Conservation (phyloP, 2,888 invertebrate species). For the Eustalomyia histrio region DNA sequence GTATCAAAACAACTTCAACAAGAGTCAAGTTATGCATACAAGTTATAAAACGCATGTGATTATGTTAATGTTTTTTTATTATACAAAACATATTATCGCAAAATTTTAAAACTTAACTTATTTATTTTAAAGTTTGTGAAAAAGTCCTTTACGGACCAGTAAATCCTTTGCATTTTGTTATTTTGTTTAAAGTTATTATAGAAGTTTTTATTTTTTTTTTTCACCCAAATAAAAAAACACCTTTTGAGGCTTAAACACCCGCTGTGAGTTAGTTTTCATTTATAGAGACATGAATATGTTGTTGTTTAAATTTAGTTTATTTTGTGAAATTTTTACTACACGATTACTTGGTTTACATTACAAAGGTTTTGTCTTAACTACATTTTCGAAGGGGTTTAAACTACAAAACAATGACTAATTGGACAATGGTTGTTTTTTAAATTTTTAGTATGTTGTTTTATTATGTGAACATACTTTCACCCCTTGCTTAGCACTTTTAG, state of each 20-base stretch:
- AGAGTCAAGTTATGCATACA: slow-evolving; percentile 32
- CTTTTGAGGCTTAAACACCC: slow-evolving; percentile 51
- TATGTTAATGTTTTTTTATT: slow-evolving; percentile 55
- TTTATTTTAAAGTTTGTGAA: not conserved
- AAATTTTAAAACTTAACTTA: slow-evolving; percentile 15
- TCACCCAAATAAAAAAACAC: slow-evolving; percentile 50
- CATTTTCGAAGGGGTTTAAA: not conserved
- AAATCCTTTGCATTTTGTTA: slow-evolving; percentile 34
- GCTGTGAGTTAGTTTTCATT: slow-evolving; percentile 49
- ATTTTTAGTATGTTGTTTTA: not conserved
- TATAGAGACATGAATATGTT: slow-evolving; percentile 40
- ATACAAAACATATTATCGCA: slow-evolving; percentile 19
- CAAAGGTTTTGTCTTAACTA: not conserved
- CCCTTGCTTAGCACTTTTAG: not conserved
- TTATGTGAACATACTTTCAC: slow-evolving; percentile 9
- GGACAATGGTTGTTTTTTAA: slow-evolving; percentile 28
- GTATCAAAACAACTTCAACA: slow-evolving; percentile 22
- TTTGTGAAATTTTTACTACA: slow-evolving; percentile 9
- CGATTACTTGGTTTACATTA: slow-evolving; percentile 1
- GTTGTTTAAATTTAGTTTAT: slow-evolving; percentile 27
- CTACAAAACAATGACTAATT: slow-evolving; percentile 43
- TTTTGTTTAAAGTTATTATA: not conserved
- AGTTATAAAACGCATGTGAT: slow-evolving; percentile 53
- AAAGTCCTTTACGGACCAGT: slow-evolving; percentile 43
- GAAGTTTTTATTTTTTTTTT: slow-evolving; percentile 1